These are phyloP conservation scores for Verasper variegatus DNA, from an alignment of 2,113 vertebrate species.

Conservation along the genomic window DNA sequence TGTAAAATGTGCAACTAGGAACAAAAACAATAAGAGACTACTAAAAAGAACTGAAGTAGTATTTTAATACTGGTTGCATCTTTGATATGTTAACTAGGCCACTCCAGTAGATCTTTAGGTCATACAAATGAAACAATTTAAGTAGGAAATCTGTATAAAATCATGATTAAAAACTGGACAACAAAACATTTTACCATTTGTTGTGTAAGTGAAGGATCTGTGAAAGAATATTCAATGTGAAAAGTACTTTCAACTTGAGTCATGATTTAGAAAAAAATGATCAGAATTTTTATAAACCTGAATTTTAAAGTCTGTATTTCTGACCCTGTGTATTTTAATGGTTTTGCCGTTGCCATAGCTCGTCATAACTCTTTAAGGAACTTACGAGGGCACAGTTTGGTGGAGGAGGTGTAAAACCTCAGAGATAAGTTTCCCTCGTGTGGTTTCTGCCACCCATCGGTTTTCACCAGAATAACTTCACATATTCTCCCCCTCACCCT, in stretches of 20 bases:
- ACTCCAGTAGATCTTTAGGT: background rate
- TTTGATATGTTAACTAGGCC: background rate
- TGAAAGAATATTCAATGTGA: too few relatives aligned
- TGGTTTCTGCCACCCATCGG: slow-evolving; percentile 23
- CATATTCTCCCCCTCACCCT: slow-evolving; percentile 43
- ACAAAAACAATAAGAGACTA: too few relatives aligned
- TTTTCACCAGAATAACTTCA: slow-evolving; percentile 27
- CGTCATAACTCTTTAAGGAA: background rate
- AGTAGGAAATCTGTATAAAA: background rate
- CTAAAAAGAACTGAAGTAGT: too few relatives aligned
- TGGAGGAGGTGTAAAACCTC: slow-evolving; percentile 7
- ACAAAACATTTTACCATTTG: background rate
- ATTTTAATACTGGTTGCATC: too few relatives aligned
- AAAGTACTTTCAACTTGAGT: too few relatives aligned
- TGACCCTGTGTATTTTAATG: background rate
- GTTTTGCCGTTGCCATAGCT: too few relatives aligned
- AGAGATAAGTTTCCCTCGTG: slow-evolving; percentile 17
- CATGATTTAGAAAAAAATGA: too few relatives aligned
- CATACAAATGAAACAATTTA: background rate
- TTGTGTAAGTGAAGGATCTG: background rate
- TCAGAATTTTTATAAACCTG: too few relatives aligned
- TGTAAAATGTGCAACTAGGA: too few relatives aligned
- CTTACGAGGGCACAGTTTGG: background rate
- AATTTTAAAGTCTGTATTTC: background rate
- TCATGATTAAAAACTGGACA: background rate